These are phyloP conservation scores for Glaucopsyche alexis DNA, from an alignment of 2,888 invertebrate species.

Conservation along the genomic window DNA sequence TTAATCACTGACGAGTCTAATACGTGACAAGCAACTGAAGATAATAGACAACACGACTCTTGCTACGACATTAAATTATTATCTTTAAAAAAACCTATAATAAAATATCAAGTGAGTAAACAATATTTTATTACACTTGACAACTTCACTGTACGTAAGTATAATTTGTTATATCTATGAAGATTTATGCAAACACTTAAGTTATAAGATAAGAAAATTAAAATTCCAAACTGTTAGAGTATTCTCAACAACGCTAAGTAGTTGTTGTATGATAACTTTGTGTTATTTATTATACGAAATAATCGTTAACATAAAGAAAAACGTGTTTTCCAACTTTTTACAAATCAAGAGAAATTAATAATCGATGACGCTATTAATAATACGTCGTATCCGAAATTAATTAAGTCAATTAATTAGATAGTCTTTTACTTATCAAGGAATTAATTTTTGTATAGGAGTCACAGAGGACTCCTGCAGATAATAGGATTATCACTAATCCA, in stretches of 20 bases:
- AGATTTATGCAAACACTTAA: constrained; percentile 26
- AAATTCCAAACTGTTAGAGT: constrained; percentile 12
- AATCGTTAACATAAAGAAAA: constrained; percentile 6
- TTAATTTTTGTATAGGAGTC: not conserved
- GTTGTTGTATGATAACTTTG: not conserved
- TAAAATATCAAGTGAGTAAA: not conserved
- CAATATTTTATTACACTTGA: not conserved
- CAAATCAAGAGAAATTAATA: not conserved
- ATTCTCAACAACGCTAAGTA: not conserved
- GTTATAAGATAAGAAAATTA: constrained; percentile 18
- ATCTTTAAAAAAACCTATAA: not conserved
- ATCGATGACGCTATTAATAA: constrained; percentile 1
- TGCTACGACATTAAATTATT: not conserved
- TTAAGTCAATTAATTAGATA: not conserved
- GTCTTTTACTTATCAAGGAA: not conserved
- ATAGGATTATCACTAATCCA: too few relatives aligned
- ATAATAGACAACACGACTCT: too few relatives aligned
- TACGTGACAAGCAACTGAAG: too few relatives aligned
- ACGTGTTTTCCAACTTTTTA: constrained; percentile 4
- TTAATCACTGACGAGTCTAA: too few relatives aligned
- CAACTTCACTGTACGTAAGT: not conserved
- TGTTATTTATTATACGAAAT: constrained; percentile 3
- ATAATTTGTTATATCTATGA: constrained; percentile 13
- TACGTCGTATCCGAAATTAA: not conserved
- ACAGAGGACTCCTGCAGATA: too few relatives aligned